These are phyloP conservation scores for Entelurus aequoreus DNA, from an alignment of 2,113 vertebrate genomes.

Conservation along the genomic window DNA sequence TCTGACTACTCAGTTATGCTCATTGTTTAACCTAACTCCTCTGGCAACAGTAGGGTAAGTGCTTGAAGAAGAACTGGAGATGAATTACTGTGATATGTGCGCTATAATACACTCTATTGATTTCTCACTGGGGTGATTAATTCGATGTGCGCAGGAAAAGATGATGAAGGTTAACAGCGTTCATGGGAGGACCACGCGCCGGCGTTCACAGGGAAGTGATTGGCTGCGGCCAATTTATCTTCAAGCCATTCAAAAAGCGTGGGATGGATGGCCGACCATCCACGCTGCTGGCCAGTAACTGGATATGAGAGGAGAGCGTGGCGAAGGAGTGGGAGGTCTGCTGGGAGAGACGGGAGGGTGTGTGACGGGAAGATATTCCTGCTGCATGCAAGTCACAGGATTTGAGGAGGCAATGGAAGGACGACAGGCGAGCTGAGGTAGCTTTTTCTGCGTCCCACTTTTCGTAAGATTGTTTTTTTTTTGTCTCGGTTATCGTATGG, in stretches of 20 bases:
- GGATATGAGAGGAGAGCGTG: constrained; percentile 29
- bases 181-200: constrained; percentile 19
- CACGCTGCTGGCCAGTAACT: constrained; percentile 43
- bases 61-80: constrained; percentile 26
- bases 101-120: constrained; percentile 59
- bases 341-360: constrained; percentile 11
- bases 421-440: not conserved
- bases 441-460: too few relatives aligned
- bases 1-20: not conserved
- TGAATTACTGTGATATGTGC: constrained; percentile 51
- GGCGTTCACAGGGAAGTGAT: constrained; percentile 18
- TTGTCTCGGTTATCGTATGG: too few relatives aligned
- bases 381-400: constrained; percentile 28
- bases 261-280: constrained; percentile 26
- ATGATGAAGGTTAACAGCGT: constrained; percentile 54
- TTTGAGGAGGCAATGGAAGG: constrained; percentile 18
- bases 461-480: too few relatives aligned
- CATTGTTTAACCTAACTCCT: constrained; percentile 7
- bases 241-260: constrained; percentile 10
- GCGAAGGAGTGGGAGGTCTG: constrained; percentile 32
- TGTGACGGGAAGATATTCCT: constrained; percentile 38
- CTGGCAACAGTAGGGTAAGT: not conserved
- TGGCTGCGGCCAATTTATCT: constrained; percentile 23
- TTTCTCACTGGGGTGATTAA: constrained; percentile 58
- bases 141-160: constrained; percentile 53